Percentiles rank a stretch among this genome's conserved stretches.
Evolutionary conservation across 2,888 invertebrate genomes (phyloP).

Genomic region (Cotesia congregata): DNA sequence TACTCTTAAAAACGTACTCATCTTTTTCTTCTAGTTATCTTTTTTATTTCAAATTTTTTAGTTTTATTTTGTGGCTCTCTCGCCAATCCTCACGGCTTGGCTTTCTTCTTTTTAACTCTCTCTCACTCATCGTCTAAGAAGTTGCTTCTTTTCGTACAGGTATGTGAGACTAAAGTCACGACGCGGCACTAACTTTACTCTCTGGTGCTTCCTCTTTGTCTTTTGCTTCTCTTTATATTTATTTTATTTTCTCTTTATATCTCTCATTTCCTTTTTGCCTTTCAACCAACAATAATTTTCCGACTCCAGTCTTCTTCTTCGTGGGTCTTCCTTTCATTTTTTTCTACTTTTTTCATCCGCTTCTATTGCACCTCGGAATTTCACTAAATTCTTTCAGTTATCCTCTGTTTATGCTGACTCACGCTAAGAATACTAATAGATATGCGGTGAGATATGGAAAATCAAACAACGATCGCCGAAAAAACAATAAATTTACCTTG

Average conservation of each 20-base stretch:
- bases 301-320: not conserved
- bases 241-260: not conserved
- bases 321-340: constrained; percentile 16
- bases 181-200: constrained; percentile 24
- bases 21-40: constrained; percentile 27
- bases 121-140: constrained; percentile 18
- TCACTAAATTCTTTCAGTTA: not conserved
- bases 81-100: constrained; percentile 36
- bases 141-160: constrained; percentile 27
- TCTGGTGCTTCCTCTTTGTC: constrained; percentile 6
- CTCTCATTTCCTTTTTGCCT: not conserved
- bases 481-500: not conserved
- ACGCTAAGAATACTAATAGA: not conserved
- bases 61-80: constrained; percentile 45
- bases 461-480: not conserved
- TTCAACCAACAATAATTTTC: constrained; percentile 24
- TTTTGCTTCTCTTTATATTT: not conserved
- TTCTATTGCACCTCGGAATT: not conserved
- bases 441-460: not conserved
- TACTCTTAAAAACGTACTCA: constrained; percentile 12
- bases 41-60: constrained; percentile 36
- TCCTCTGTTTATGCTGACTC: not conserved
- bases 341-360: not conserved
- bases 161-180: constrained; percentile 31
- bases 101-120: constrained; percentile 14